Evolutionary conservation across 2,888 invertebrate genomes (phyloP).

Genomic region (Diplolepis rosae): DNA sequence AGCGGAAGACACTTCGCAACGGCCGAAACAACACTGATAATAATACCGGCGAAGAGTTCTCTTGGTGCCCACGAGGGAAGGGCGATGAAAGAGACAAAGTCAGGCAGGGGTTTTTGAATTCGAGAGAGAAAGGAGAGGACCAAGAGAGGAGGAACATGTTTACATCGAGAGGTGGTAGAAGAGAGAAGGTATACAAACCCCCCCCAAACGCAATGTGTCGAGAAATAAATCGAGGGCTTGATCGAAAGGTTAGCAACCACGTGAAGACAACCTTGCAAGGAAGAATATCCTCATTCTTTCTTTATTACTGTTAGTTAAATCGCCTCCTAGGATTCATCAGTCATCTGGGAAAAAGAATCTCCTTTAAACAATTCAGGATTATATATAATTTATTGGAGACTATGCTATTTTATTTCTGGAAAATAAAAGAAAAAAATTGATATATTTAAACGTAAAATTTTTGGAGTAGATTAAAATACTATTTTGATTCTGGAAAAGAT

Average conservation of each 20-base stretch:
- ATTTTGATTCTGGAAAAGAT: no score
- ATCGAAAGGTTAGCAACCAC: slow-evolving; percentile 23
- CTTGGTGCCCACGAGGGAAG: slow-evolving; percentile 21
- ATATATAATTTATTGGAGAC: no score
- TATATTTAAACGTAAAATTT: no score
- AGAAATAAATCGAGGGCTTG: not conserved
- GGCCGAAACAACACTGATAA: slow-evolving; percentile 29
- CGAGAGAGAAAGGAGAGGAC: slow-evolving; percentile 22
- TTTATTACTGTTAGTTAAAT: not conserved
- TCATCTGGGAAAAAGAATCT: no score
- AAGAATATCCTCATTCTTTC: not conserved
- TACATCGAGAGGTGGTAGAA: slow-evolving; percentile 6
- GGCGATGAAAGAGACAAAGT: slow-evolving; percentile 22
- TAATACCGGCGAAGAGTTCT: slow-evolving; percentile 24
- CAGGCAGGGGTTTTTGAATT: slow-evolving; percentile 17
- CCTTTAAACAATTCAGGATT: no score
- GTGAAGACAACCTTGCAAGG: not conserved
- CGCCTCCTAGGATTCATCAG: not conserved
- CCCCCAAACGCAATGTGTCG: slow-evolving; percentile 15
- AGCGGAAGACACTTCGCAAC: slow-evolving; percentile 19
- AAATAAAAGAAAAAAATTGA: no score
- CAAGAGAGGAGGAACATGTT: slow-evolving; percentile 19
- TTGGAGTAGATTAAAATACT: no score
- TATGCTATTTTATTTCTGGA: no score
- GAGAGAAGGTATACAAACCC: not conserved